Conservation (phyloP, 2,797 vertebrate species). For the Alauda arvensis region DNA sequence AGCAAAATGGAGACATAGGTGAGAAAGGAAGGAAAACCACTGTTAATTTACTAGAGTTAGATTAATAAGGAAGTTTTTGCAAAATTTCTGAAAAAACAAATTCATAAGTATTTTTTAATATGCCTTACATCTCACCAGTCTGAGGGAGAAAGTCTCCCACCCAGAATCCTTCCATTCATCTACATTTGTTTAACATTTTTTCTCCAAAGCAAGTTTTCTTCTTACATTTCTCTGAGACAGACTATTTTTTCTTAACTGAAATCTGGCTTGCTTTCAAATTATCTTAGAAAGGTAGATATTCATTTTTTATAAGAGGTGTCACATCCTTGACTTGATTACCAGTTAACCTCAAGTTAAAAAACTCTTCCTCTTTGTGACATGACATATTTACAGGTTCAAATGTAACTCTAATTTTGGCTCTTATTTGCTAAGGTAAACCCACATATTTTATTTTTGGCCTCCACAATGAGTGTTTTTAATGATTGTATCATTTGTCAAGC, state of each 20-base stretch:
- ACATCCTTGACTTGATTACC: neutral
- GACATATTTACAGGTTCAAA: neutral
- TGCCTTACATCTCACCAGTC: neutral
- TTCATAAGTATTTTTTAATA: neutral
- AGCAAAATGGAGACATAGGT: neutral
- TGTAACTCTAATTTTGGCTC: neutral
- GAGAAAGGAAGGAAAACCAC: neutral
- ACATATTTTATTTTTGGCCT: neutral
- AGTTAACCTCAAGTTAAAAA: neutral
- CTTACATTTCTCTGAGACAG: neutral
- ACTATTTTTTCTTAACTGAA: neutral
- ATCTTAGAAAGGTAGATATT: neutral
- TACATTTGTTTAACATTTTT: neutral
- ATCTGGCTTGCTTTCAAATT: neutral
- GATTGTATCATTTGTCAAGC: neutral
- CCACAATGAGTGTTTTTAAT: neutral
- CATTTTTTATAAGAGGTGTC: neutral
- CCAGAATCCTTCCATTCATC: neutral
- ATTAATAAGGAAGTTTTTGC: neutral
- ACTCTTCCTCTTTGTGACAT: neutral
- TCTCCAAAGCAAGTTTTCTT: neutral
- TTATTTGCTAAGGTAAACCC: neutral
- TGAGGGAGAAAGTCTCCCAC: neutral
- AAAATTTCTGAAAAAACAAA: neutral
- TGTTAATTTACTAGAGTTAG: neutral